phyloP scores from a whole-genome alignment of 2,888 invertebrate species.

The Diarsia rubi region DNA sequence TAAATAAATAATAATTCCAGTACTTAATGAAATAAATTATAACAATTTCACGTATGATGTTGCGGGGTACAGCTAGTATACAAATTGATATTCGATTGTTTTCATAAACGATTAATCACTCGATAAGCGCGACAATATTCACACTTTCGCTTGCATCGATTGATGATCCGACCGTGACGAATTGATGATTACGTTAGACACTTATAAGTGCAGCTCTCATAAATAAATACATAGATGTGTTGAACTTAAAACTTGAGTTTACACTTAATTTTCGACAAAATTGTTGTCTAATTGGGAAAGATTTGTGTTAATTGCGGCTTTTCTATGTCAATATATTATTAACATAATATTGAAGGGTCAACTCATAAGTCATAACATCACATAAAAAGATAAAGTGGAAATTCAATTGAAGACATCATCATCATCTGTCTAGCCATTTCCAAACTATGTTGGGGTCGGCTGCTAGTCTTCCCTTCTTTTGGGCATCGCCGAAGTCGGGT shows the following conservation, averaged over 20 bases:
- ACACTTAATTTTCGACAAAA: constrained; percentile 6
- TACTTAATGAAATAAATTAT: too few species aligned
- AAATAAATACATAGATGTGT: constrained; percentile 27
- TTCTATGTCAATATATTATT: background rate
- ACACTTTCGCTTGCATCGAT: constrained; percentile 56
- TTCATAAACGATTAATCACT: constrained; percentile 23
- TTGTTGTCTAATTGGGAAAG: constrained; percentile 20
- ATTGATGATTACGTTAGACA: constrained; percentile 45
- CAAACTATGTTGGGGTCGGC: too few species aligned
- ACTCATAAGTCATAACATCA: too few species aligned
- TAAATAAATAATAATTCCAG: too few species aligned
- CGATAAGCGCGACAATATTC: constrained; percentile 29
- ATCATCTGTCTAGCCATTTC: too few species aligned
- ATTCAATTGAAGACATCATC: background rate
- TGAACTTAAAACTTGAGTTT: constrained; percentile 4
- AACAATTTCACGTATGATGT: too few species aligned
- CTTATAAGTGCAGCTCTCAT: background rate
- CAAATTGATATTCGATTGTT: constrained; percentile 30
- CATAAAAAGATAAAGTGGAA: too few species aligned
- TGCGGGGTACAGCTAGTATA: background rate
- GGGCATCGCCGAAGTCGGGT: too few species aligned
- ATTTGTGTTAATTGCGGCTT: background rate
- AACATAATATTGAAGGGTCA: background rate
- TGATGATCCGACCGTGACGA: constrained; percentile 50
- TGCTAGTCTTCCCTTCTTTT: too few species aligned